Evolutionary conservation across 1,140 invertebrate genomes (phyloP), one percentile per base, ranked within the genome.

Genomic region (Cylas formicarius): DNA sequence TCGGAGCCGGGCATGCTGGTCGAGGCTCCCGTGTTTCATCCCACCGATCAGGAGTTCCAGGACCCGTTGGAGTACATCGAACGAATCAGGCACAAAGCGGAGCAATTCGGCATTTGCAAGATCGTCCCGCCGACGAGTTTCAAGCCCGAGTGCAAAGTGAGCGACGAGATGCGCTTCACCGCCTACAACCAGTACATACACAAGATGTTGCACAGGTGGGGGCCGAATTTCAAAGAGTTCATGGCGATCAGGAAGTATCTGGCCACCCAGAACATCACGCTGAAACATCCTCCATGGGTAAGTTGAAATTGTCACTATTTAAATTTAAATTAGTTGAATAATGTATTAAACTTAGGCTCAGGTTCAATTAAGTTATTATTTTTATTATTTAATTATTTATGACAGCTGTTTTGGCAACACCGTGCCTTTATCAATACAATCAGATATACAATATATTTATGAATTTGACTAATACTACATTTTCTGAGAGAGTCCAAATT

Each of bases 111-210:
- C 1, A 80, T 95, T 47, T 94, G 90, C 59, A 77, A 83, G 57
- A 86, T 95, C 23, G 80, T 95, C 20, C 87, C 91, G n/a, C 92
- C 91, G 1, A 60, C 72, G 4, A 81, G 73, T 58, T 95, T 93
- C 60, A 87, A 88, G 72, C 85, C 90, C 0, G 84, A 90, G 56
- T 93, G 90, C 59, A 83, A 85, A 59, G 80, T 94, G 86, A 58
- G 84, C 84, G 56, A 86, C 90, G 77, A 69, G 84, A 36, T 96
- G 95, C 58, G 63, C 8, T 66, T 66, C 29, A 88, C 83, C 0
- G 86, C 86, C 1, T 85, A 90, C 39, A 90, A 92, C 66, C 92
- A 96, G 58, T 93, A 93, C 55, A 79, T 94, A 14, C 84, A 92
- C 57, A 87, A 89, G 53, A 83, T 96, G 80, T 75, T 85, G 48